Evolutionary conservation across 2,888 invertebrate species (phyloP), one percentile per base, ranked within the genome.

Genomic region (Pammene aurita): DNA sequence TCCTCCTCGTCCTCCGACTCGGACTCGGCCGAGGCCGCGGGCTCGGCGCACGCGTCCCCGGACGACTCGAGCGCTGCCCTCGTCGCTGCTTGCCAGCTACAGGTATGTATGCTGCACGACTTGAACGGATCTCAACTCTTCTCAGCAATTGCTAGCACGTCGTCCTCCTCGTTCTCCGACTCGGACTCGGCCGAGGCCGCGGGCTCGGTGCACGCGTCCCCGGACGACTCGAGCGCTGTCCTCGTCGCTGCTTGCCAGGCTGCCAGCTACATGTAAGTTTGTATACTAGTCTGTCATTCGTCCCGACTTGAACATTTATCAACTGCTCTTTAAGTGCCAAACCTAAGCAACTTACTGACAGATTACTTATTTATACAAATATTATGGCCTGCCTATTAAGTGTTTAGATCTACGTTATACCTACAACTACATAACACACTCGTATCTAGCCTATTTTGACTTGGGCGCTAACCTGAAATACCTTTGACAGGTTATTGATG

Each of bases 401-500:
- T 26, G 1, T 26, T 26, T 2, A 26, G 26, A 26, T 4, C 26
- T 26, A 26, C 26, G 4, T 4, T 26, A 4, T 26, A 26, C 1
- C 2, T 26, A 26, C 26, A 26, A n/a, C 4, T 26, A 26, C 26
- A 26, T 26, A 26, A 26, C 4, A 26, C 26, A 26, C 4, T 26
- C 26, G 26, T 26, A 4, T 26, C 26, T 26, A 26, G 2, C 26
- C 26, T 26, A 1, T 26, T 26, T 26, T 26, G 26, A 4, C 2
- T 26, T 26, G 4, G 4, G 26, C 26, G 41, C 26, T 75, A 76
- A 38, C 52, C n/a, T 50, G 54, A 74, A 76, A 78, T 78, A 76
- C 72, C 73, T 79, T 80, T 72, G 70, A 66, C 89, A 95, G 92
- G 96, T 96, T 82, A 96, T 96, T 82, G 95, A 96, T 83, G 96